These are phyloP conservation scores for Oreonectes daqikongensis DNA, from an alignment of 2,797 vertebrate species.

Conservation along the genomic window DNA sequence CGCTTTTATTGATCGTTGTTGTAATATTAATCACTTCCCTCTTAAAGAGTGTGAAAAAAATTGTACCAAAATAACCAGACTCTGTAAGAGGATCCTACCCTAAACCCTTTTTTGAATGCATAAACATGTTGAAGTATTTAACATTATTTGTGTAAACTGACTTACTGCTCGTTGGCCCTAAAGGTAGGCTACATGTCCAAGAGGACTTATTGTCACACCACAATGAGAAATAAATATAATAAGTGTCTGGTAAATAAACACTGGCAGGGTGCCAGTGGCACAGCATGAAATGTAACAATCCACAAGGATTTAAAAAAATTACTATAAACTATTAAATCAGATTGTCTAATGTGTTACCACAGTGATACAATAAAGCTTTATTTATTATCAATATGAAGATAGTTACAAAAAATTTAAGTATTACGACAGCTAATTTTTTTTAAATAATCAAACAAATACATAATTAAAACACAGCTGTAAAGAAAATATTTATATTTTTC, in stretches of 20 bases:
- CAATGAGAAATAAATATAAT: slow-evolving; percentile 46
- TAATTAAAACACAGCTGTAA: no score
- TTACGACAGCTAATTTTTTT: no score
- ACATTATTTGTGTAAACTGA: slow-evolving; percentile 1
- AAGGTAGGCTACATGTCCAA: slow-evolving; percentile 44
- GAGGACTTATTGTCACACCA: slow-evolving; percentile 36
- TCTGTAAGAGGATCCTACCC: not conserved
- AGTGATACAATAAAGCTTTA: not conserved
- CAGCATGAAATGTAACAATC: slow-evolving; percentile 41
- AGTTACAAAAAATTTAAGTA: no score
- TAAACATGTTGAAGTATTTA: not conserved
- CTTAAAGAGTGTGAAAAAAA: slow-evolving; percentile 34
- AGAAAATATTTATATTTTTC: no score
- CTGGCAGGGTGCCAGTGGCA: slow-evolving; percentile 40
- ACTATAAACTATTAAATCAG: not conserved
- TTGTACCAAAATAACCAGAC: slow-evolving; percentile 15
- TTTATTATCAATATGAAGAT: not conserved
- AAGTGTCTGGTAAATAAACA: slow-evolving; percentile 51
- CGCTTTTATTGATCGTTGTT: slow-evolving; percentile 34
- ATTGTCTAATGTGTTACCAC: slow-evolving; percentile 14
- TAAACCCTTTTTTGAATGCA: slow-evolving; percentile 19
- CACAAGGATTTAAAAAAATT: slow-evolving; percentile 5
- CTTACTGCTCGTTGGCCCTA: slow-evolving; percentile 22
- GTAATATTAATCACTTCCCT: slow-evolving; percentile 43
- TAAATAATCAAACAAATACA: no score